Percentiles rank a stretch among this genome's conserved stretches.
phyloP scores from a whole-genome alignment of 2,888 invertebrate genomes.

The Syrphus vitripennis region DNA sequence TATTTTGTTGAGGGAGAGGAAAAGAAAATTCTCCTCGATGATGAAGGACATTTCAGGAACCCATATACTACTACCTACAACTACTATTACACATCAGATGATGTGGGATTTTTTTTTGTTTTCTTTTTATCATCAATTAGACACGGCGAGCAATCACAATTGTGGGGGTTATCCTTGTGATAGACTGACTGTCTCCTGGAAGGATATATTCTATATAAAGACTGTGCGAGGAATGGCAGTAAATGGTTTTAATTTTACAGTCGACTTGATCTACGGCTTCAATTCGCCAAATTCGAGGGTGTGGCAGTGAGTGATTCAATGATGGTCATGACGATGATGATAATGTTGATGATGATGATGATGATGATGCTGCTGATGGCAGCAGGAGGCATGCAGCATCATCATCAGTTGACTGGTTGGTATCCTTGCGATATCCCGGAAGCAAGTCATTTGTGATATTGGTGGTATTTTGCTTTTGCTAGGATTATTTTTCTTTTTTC shows the following conservation, averaged over 20 bases:
- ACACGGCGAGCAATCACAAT: slow-evolving; percentile 73
- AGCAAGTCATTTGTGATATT: slow-evolving; percentile 70
- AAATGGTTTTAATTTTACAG: slow-evolving; percentile 71
- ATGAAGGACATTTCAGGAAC: slow-evolving; percentile 42
- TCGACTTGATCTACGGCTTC: slow-evolving; percentile 68
- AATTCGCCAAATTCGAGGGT: slow-evolving; percentile 67
- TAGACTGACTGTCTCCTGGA: slow-evolving; percentile 16
- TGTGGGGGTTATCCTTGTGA: slow-evolving; percentile 59
- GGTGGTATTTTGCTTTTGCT: slow-evolving; percentile 57
- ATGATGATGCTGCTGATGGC: slow-evolving; percentile 43
- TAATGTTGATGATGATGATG: slow-evolving; percentile 42
- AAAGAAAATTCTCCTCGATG: slow-evolving; percentile 15
- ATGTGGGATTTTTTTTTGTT: slow-evolving; percentile 32
- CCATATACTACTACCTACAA: neutral
- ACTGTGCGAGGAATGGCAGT: slow-evolving; percentile 36
- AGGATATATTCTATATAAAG: neutral
- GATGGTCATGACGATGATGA: slow-evolving; percentile 54
- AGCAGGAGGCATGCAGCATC: slow-evolving; percentile 56
- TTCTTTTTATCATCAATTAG: slow-evolving; percentile 77
- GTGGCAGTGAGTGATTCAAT: slow-evolving; percentile 68
- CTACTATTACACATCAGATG: slow-evolving; percentile 18
- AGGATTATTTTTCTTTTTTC: neutral
- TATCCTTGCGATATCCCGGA: slow-evolving; percentile 61
- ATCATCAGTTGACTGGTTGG: slow-evolving; percentile 51
- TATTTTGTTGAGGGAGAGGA: neutral